These are phyloP conservation scores for Enteromius thamalakanensis DNA, from an alignment of 2,797 vertebrate species.

Conservation along the genomic window DNA sequence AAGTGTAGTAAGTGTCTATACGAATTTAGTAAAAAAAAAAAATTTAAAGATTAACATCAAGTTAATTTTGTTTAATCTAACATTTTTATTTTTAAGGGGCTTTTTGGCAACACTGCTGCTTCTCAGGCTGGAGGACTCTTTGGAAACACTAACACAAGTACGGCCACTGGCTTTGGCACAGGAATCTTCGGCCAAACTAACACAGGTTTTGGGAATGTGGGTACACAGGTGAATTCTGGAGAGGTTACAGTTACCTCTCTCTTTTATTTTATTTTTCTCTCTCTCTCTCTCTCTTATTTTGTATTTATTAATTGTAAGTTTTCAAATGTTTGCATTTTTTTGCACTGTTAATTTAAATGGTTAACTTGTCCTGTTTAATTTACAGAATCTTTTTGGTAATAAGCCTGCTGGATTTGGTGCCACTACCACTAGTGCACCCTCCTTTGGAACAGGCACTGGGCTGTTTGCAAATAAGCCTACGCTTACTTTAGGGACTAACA, in stretches of 20 bases:
- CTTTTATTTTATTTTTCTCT: not conserved
- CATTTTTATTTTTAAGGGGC: conserved; percentile 70
- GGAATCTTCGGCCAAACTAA: conserved; percentile 88
- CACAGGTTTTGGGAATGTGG: conserved; percentile 86
- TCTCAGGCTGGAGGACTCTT: conserved; percentile 87
- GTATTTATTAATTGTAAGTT: no score
- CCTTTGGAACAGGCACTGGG: conserved; percentile 87
- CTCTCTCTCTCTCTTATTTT: not conserved
- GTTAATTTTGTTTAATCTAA: not conserved
- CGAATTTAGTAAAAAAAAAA: not conserved
- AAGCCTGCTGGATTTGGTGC: conserved; percentile 90
- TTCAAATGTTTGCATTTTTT: not conserved
- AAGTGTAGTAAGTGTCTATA: not conserved
- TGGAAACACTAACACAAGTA: conserved; percentile 86
- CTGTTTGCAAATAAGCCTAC: conserved; percentile 89
- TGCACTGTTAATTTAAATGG: not conserved
- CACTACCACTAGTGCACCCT: conserved; percentile 92
- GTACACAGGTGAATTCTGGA: conserved; percentile 79
- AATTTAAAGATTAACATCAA: not conserved
- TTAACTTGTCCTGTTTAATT: not conserved
- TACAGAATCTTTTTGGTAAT: conserved; percentile 88
- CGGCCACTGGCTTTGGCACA: conserved; percentile 86
- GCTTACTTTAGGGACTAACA: conserved; percentile 79
- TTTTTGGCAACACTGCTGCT: conserved; percentile 88
- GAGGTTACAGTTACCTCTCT: not conserved